phyloP scores from a whole-genome alignment of 35 echinoderm and acorn worm species.

The Holothuria glaberrima region DNA sequence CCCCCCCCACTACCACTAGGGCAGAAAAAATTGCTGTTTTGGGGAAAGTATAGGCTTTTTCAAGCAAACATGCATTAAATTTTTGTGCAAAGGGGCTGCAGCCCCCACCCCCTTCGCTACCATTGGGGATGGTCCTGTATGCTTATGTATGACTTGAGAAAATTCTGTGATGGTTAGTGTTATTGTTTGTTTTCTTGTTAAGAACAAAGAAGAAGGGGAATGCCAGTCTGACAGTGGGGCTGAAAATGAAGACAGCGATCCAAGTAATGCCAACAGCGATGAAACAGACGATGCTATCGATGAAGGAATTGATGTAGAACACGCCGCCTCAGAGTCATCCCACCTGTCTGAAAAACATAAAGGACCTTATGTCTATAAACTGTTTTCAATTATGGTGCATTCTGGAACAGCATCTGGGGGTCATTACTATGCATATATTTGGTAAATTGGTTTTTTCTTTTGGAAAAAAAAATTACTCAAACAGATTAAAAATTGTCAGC shows the following conservation, averaged over 20 bases:
- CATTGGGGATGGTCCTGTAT: no score
- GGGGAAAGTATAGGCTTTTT: no score
- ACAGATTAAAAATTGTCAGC: no score
- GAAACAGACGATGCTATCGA: constrained; percentile 76
- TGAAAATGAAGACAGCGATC: constrained; percentile 79
- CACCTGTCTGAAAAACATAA: constrained; percentile 38
- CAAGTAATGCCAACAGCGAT: constrained; percentile 69
- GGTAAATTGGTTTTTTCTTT: constrained; percentile 50
- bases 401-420: constrained; percentile 95
- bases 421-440: constrained; percentile 99
- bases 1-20: no score
- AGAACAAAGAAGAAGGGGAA: constrained; percentile 62
- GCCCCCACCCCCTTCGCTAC: no score
- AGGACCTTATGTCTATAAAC: constrained; percentile 81
- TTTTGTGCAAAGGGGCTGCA: no score
- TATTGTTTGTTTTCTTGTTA: background rate
- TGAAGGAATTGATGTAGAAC: constrained; percentile 89
- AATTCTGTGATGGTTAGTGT: background rate
- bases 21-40: no score
- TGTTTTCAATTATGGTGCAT: constrained; percentile 99
- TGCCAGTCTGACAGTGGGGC: constrained; percentile 81
- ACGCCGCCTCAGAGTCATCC: constrained; percentile 61
- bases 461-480: no score
- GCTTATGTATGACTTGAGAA: no score
- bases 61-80: no score